phyloP scores from a whole-genome alignment of 2,888 invertebrate genomes.

The Dryococelus australis region DNA sequence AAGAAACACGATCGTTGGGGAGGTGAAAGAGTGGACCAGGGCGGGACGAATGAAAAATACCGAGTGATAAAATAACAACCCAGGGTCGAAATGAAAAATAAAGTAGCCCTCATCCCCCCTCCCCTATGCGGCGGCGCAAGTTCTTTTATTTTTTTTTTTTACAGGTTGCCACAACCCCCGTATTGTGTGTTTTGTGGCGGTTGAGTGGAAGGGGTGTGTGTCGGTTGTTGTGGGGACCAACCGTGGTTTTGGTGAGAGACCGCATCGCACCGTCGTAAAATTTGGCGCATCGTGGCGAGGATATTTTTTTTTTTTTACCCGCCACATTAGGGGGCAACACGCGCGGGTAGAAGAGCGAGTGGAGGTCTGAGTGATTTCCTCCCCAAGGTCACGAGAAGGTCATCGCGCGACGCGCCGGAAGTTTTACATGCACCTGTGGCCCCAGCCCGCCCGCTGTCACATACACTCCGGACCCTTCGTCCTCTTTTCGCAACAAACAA shows the following conservation, averaged over 20 bases:
- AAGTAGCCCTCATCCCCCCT: neutral
- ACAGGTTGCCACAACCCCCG: neutral
- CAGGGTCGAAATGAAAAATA: neutral
- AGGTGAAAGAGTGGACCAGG: neutral
- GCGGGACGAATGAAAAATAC: neutral
- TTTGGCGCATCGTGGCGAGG: neutral
- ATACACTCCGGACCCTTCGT: no score
- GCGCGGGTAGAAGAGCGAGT: no score
- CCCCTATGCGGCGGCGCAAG: neutral
- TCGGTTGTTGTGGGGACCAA: no score
- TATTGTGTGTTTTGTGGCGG: neutral
- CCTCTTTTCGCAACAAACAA: no score
- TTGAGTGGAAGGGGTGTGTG: neutral
- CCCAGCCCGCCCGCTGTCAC: no score
- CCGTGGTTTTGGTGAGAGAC: neutral
- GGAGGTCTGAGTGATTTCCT: no score
- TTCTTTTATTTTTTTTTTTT: neutral
- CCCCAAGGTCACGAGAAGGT: no score
- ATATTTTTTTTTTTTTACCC: no score
- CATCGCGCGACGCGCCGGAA: no score
- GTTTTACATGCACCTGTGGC: no score
- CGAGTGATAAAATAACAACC: neutral
- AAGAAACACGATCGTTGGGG: neutral
- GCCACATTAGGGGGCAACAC: no score
- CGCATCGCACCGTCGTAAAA: neutral